These are phyloP conservation scores for Crypturellus tataupa DNA, from an alignment of 2,797 vertebrate genomes.

Conservation along the genomic window DNA sequence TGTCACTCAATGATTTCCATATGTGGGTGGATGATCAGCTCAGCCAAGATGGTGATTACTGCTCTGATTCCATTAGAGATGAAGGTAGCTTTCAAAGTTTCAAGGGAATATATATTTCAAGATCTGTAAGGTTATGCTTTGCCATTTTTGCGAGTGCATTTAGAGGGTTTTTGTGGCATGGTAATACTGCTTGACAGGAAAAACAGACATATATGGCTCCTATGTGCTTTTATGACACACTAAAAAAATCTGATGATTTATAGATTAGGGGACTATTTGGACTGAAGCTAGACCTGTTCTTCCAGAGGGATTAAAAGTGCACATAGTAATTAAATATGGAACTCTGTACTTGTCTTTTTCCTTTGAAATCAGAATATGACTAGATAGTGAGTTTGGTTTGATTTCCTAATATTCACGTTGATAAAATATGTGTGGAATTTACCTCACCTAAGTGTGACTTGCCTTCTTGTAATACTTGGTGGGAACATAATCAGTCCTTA, in stretches of 20 bases:
- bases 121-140: neutral
- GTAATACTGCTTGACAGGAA: neutral
- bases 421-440: neutral
- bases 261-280: neutral
- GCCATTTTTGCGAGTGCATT: neutral
- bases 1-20: neutral
- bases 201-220: neutral
- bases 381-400: neutral
- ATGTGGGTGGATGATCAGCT: neutral
- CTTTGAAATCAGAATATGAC: neutral
- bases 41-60: neutral
- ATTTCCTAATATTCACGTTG: neutral
- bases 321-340: neutral
- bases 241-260: neutral
- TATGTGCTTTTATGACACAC: neutral
- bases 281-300: neutral
- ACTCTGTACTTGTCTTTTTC: neutral
- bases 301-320: neutral
- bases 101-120: neutral
- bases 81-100: neutral
- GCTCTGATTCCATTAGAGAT: neutral
- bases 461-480: neutral
- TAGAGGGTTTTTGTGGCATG: neutral
- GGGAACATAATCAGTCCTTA: neutral
- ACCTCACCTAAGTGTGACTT: neutral